A percentile compares a stretch with the other conserved stretches of the same genome.
phyloP scores from a whole-genome alignment of 2,888 invertebrate genomes.

The Callimorpha dominula region DNA sequence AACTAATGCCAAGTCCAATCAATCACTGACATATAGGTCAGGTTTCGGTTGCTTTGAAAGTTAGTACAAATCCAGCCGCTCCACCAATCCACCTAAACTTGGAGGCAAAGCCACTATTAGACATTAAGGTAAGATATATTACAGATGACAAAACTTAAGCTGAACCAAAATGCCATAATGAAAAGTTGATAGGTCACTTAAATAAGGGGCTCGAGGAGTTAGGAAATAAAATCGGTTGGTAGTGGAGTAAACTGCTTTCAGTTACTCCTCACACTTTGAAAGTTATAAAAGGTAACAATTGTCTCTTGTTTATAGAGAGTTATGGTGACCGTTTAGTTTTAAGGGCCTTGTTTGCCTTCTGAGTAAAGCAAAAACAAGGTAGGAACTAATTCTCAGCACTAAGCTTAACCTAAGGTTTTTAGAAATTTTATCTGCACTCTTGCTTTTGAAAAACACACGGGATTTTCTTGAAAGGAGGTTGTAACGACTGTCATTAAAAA shows the following conservation, averaged over 20 bases:
- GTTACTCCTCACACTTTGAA: not conserved
- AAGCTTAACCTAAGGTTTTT: too few species aligned
- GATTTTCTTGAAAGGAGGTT: too few species aligned
- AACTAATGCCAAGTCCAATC: not conserved
- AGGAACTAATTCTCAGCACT: too few species aligned
- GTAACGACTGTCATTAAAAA: too few species aligned
- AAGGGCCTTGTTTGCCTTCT: too few species aligned
- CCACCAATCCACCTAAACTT: not conserved
- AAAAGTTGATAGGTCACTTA: not conserved
- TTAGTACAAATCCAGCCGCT: constrained; percentile 9
- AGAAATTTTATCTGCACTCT: too few species aligned
- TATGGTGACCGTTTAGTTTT: not conserved
- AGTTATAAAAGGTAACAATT: not conserved
- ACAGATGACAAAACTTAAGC: not conserved
- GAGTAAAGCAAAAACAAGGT: too few species aligned
- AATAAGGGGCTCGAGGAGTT: not conserved
- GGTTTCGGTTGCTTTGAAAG: constrained; percentile 26
- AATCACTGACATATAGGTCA: constrained; percentile 5
- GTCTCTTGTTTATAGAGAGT: not conserved
- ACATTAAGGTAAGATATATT: not conserved
- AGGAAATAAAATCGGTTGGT: not conserved
- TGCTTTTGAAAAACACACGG: too few species aligned
- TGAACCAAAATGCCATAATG: not conserved
- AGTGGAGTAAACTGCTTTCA: not conserved
- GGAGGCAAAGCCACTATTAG: not conserved